Evolutionary conservation across 2,113 vertebrate genomes (phyloP).

Genomic region (Pedetes capensis): DNA sequence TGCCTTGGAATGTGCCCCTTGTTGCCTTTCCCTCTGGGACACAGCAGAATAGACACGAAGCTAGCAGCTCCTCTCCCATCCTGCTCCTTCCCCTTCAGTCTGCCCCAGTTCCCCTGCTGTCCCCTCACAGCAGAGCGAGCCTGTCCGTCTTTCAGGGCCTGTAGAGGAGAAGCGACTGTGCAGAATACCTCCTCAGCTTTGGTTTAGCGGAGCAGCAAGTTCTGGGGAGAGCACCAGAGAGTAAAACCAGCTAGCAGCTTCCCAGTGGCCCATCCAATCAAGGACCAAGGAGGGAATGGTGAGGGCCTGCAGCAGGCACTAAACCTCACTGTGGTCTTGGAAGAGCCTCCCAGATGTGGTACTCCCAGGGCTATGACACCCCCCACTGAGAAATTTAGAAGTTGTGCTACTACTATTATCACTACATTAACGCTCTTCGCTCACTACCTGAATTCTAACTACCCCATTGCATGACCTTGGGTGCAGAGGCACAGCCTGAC

Average conservation of each 20-base stretch:
- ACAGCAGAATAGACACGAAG: background rate
- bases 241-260: conserved; percentile 26
- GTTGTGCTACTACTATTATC: background rate
- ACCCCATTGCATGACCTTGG: background rate
- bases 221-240: conserved; percentile 59
- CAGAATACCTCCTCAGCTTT: conserved; percentile 38
- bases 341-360: background rate
- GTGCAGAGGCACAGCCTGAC: conserved; percentile 19
- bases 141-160: background rate
- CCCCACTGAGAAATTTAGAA: background rate
- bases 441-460: background rate
- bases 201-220: conserved; percentile 50
- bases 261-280: background rate
- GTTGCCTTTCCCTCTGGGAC: background rate
- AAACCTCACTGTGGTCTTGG: background rate
- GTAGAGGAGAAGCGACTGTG: background rate
- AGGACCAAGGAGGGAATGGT: background rate
- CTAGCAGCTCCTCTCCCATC: background rate
- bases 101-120: background rate
- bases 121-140: background rate
- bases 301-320: background rate
- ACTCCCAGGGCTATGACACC: background rate
- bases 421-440: background rate
- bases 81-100: background rate
- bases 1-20: background rate